phyloP scores from a whole-genome alignment of 2,888 invertebrate species.

The Eugnorisma glareosa region DNA sequence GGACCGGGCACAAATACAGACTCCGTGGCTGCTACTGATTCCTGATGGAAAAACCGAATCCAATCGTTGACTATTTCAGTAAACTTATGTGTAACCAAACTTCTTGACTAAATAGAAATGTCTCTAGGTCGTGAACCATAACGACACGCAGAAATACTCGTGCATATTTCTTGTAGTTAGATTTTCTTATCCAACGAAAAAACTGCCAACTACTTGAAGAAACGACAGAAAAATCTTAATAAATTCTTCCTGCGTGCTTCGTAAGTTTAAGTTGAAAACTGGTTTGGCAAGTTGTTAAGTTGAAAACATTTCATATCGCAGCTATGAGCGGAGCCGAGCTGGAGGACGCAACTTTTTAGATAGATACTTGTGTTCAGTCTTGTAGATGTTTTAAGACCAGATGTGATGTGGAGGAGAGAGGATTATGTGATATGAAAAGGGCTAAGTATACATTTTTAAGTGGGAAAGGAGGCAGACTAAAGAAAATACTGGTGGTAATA shows the following conservation, averaged over 20 bases:
- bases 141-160: background rate
- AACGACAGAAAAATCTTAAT: slow-evolving; percentile 58
- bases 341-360: slow-evolving; percentile 27
- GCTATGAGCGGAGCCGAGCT: slow-evolving; percentile 28
- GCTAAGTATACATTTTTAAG: background rate
- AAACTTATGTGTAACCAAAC: too few relatives aligned
- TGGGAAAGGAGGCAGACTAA: background rate
- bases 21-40: too few relatives aligned
- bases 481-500: background rate
- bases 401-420: background rate
- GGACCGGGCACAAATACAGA: too few relatives aligned
- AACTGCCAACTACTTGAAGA: background rate
- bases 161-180: background rate
- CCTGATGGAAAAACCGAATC: too few relatives aligned
- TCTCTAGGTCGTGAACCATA: background rate
- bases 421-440: background rate
- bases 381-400: slow-evolving; percentile 15
- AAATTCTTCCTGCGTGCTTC: slow-evolving; percentile 41
- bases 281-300: slow-evolving; percentile 50
- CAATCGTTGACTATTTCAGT: too few relatives aligned
- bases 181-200: background rate
- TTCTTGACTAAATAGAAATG: too few relatives aligned
- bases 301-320: slow-evolving; percentile 58
- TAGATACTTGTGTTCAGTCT: slow-evolving; percentile 23
- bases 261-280: slow-evolving; percentile 49